phyloP scores from a whole-genome alignment of 1,140 invertebrate genomes.

The Drosophila mauritiana region DNA sequence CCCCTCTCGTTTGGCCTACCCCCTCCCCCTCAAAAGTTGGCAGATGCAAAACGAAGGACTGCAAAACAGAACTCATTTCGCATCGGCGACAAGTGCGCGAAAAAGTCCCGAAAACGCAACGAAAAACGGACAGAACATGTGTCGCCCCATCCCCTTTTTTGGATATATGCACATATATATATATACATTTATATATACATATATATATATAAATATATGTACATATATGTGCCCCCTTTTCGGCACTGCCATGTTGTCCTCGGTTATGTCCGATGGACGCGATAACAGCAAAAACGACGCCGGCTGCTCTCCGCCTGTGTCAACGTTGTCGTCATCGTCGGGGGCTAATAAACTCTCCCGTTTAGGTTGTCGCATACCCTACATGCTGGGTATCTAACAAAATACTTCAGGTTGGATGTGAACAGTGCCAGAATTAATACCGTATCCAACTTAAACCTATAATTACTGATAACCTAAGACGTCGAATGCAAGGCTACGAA shows the following conservation, averaged over 20 bases:
- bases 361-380: conserved; percentile 36
- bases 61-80: conserved; percentile 43
- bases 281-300: conserved; percentile 57
- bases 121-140: conserved; percentile 59
- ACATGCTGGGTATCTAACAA: neutral
- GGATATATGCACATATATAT: conserved; percentile 4
- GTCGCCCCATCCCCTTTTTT: conserved; percentile 29
- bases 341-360: conserved; percentile 74
- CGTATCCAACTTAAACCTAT: too few relatives aligned
- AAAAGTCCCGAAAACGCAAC: conserved; percentile 58
- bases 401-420: too few relatives aligned
- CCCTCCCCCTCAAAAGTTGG: conserved; percentile 17
- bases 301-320: conserved; percentile 45
- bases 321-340: conserved; percentile 28
- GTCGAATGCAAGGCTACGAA: too few relatives aligned
- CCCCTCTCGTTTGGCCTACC: neutral
- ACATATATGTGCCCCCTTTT: conserved; percentile 7
- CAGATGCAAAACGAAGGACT: conserved; percentile 47
- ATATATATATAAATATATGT: neutral
- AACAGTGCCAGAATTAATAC: too few relatives aligned
- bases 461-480: too few relatives aligned
- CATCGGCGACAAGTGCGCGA: conserved; percentile 63
- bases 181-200: neutral
- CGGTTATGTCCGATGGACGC: conserved; percentile 59
- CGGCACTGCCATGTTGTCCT: conserved; percentile 37